Percentiles rank a stretch among this genome's conserved stretches.
phyloP scores from a whole-genome alignment of 2,113 vertebrate genomes.

The Plecotus auritus region DNA sequence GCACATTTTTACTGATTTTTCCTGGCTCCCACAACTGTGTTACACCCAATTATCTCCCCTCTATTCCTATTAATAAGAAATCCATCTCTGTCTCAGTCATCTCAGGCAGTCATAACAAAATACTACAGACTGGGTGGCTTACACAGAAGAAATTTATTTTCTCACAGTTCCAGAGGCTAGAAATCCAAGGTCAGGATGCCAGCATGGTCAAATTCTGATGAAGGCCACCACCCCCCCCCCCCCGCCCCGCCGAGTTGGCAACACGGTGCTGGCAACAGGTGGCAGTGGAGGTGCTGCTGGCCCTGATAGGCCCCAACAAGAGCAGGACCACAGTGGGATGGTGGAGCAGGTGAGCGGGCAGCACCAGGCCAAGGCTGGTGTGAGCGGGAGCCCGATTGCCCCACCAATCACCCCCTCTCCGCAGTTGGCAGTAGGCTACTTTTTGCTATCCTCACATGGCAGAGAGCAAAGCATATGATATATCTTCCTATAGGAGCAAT shows the following conservation, averaged over 20 bases:
- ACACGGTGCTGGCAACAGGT: rapidly evolving
- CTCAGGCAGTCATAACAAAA: background rate
- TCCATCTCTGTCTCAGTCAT: background rate
- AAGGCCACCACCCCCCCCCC: background rate
- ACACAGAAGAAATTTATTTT: background rate
- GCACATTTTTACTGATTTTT: background rate
- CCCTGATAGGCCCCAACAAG: too few species aligned
- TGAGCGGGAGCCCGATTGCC: too few species aligned
- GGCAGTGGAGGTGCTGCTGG: too few species aligned
- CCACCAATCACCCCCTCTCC: too few species aligned
- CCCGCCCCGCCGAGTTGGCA: too few species aligned
- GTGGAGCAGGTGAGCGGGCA: too few species aligned
- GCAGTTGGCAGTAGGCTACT: background rate
- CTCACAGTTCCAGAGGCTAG: background rate
- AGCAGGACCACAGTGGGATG: too few species aligned
- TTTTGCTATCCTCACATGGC: background rate
- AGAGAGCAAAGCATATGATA: background rate
- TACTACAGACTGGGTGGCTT: background rate
- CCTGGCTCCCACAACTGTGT: background rate
- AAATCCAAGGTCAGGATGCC: background rate
- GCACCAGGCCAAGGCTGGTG: too few species aligned
- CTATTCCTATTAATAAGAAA: background rate
- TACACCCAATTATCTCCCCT: background rate
- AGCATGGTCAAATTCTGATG: background rate
- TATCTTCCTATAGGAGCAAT: background rate